Percentiles rank a stretch among this genome's conserved stretches.
phyloP scores from a whole-genome alignment of 2,113 vertebrate species.

The Scophthalmus maximus region DNA sequence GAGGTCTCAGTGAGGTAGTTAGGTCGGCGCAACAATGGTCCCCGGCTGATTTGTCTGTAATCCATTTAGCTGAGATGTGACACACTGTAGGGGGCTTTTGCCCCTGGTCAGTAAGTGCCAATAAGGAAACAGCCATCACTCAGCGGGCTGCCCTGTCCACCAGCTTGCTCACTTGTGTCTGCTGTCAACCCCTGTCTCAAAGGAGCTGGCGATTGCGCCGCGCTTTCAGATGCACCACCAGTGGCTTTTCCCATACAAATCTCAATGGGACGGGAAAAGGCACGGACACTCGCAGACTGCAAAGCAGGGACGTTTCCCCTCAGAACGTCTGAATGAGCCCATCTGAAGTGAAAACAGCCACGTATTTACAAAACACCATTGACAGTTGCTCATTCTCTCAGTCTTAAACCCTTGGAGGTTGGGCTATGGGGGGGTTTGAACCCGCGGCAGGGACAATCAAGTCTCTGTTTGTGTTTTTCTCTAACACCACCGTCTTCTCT shows the following conservation, averaged over 20 bases:
- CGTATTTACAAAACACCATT: constrained; percentile 77
- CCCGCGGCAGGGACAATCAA: constrained; percentile 70
- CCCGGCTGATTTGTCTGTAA: constrained; percentile 72
- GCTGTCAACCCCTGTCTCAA: constrained; percentile 71
- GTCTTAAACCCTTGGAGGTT: constrained; percentile 58
- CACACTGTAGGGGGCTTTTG: constrained; percentile 75
- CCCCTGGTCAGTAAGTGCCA: constrained; percentile 75
- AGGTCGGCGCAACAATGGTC: constrained; percentile 54
- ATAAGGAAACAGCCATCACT: constrained; percentile 77
- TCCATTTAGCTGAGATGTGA: constrained; percentile 76
- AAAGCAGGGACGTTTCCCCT: constrained; percentile 59
- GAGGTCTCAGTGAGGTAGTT: constrained; percentile 60
- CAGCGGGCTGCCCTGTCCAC: constrained; percentile 78
- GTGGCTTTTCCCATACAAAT: constrained; percentile 70
- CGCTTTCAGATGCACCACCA: constrained; percentile 59
- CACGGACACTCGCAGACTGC: constrained; percentile 62
- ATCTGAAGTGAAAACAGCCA: constrained; percentile 65
- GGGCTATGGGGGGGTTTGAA: constrained; percentile 49
- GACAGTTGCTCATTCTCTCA: constrained; percentile 67
- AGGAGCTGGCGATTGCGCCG: constrained; percentile 58
- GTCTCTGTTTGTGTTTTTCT: constrained; percentile 77
- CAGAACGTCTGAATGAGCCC: constrained; percentile 63
- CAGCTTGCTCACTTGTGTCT: constrained; percentile 77
- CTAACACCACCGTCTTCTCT: constrained; percentile 68
- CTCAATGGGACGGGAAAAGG: constrained; percentile 71